phyloP scores from a whole-genome alignment of 2,888 invertebrate species.

The Drosophila macrothrix region DNA sequence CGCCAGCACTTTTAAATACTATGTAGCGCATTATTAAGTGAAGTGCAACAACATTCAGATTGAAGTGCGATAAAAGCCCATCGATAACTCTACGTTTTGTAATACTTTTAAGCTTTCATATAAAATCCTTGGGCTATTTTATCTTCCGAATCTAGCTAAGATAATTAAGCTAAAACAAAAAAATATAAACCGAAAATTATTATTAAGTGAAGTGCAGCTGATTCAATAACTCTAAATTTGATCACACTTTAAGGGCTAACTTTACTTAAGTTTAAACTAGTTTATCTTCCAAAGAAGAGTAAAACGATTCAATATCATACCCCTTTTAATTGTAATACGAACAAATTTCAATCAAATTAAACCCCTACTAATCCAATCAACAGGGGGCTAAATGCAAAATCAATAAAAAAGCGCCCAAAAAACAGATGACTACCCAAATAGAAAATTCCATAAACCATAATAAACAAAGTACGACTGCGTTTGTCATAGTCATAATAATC shows the following conservation, averaged over 20 bases:
- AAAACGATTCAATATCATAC: neutral
- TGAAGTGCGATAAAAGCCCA: neutral
- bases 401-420: slow-evolving; percentile 35
- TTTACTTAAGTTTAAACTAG: neutral
- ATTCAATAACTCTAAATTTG: neutral
- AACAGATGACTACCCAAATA: neutral
- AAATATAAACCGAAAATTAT: neutral
- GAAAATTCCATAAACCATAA: slow-evolving; percentile 28
- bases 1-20: slow-evolving; percentile 5
- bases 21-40: slow-evolving; percentile 14
- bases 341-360: slow-evolving; percentile 4
- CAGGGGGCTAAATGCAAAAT: slow-evolving; percentile 46
- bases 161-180: neutral
- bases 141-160: neutral
- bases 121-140: no score
- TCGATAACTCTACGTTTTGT: neutral
- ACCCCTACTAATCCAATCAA: slow-evolving; percentile 14
- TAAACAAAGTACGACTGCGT: slow-evolving; percentile 16
- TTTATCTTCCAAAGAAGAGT: neutral
- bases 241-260: neutral
- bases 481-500: slow-evolving; percentile 60
- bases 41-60: slow-evolving; percentile 13
- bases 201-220: neutral
- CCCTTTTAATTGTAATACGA: neutral
- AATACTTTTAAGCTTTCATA: neutral